These are phyloP conservation scores for Alosa alosa DNA, from an alignment of 2,113 vertebrate species.

Conservation along the genomic window DNA sequence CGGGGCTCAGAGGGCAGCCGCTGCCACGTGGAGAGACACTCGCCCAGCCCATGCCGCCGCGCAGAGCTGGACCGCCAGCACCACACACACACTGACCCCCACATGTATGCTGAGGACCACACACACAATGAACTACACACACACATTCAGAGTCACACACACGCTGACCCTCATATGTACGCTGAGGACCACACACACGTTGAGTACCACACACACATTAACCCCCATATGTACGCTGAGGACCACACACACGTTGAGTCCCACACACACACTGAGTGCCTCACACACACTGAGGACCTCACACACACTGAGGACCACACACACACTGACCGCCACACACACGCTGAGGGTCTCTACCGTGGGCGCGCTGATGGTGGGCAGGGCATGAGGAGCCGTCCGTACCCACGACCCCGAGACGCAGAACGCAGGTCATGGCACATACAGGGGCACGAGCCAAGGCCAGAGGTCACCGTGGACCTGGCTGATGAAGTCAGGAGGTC, in stretches of 20 bases:
- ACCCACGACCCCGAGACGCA: constrained; percentile 18
- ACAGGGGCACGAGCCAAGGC: constrained; percentile 70
- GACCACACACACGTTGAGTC: too few relatives aligned
- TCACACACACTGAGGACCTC: background rate
- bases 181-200: too few relatives aligned
- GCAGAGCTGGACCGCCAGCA: background rate
- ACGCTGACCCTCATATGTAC: background rate
- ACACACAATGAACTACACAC: too few relatives aligned
- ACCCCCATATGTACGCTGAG: too few relatives aligned
- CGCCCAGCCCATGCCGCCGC: background rate
- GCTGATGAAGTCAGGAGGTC: constrained; percentile 86
- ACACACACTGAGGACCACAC: background rate
- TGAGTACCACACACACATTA: too few relatives aligned
- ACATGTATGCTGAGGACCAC: too few relatives aligned
- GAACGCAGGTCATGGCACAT: constrained; percentile 40
- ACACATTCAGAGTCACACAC: too few relatives aligned
- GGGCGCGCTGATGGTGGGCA: background rate
- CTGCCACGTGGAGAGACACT: constrained; percentile 25
- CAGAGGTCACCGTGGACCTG: constrained; percentile 81
- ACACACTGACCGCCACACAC: background rate
- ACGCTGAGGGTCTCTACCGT: background rate
- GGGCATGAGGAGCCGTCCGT: background rate
- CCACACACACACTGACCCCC: background rate
- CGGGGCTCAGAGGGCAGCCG: constrained; percentile 13
- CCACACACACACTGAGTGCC: too few relatives aligned